These are phyloP conservation scores for Oxycera nigricornis DNA, from an alignment of 2,888 invertebrate genomes.

Conservation along the genomic window DNA sequence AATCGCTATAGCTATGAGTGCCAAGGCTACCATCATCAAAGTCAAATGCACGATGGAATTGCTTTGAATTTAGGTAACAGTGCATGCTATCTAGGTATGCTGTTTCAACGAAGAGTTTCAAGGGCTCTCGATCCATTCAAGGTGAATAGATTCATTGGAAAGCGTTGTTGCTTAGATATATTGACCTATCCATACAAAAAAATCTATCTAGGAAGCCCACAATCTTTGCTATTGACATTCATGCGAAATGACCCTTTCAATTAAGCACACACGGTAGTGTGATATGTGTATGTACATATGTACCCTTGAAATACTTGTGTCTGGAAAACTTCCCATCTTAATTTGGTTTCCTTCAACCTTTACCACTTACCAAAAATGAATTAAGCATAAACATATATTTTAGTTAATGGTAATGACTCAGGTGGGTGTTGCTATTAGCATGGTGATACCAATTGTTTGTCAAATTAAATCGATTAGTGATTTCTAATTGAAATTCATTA, in stretches of 20 bases:
- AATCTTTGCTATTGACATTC: conserved; percentile 4
- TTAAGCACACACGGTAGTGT: not conserved
- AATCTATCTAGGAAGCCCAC: too few relatives aligned
- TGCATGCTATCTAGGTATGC: not conserved
- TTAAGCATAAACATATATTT: too few relatives aligned
- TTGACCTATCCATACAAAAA: not conserved
- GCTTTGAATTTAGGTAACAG: not conserved
- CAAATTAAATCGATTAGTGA: too few relatives aligned
- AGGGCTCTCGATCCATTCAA: not conserved
- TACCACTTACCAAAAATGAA: too few relatives aligned
- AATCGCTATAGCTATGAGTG: not conserved
- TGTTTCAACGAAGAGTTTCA: too few relatives aligned
- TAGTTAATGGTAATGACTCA: too few relatives aligned
- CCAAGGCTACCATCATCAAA: not conserved
- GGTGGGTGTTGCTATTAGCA: too few relatives aligned
- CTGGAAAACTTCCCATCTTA: not conserved
- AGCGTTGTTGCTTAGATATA: not conserved
- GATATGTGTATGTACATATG: too few relatives aligned
- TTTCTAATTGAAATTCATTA: too few relatives aligned
- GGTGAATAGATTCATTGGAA: not conserved
- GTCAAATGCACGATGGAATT: not conserved
- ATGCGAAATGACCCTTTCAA: conserved; percentile 11
- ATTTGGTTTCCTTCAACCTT: too few relatives aligned
- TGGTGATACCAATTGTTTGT: too few relatives aligned
- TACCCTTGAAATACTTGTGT: not conserved